These are phyloP conservation scores for Echinops telfairi DNA, from an alignment of 2,113 vertebrate species.

Conservation along the genomic window DNA sequence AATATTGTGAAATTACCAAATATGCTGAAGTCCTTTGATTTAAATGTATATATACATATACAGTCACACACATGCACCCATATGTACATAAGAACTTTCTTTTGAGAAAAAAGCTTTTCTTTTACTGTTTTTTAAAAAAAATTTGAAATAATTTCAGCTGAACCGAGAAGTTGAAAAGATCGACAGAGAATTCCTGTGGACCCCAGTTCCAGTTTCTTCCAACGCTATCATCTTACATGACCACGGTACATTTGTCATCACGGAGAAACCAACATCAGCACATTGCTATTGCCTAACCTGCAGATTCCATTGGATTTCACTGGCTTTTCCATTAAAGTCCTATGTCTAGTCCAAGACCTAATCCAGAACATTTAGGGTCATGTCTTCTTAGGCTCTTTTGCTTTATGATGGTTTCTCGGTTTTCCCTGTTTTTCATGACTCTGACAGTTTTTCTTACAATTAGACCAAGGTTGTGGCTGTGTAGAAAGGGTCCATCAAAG, in stretches of 20 bases:
- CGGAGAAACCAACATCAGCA: conserved; percentile 23
- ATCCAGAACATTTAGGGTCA: not conserved
- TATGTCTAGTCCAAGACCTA: not conserved
- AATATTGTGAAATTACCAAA: not conserved
- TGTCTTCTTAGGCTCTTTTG: not conserved
- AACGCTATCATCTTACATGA: not conserved
- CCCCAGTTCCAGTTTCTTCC: not conserved
- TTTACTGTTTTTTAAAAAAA: not conserved
- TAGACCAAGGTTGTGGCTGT: too few relatives aligned
- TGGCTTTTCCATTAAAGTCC: not conserved
- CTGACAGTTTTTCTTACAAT: too few relatives aligned
- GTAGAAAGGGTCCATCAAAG: too few relatives aligned
- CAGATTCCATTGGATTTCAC: not conserved
- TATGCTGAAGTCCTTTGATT: not conserved
- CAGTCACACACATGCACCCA: not conserved
- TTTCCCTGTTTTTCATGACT: not conserved
- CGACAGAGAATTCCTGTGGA: not conserved
- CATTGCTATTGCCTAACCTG: not conserved
- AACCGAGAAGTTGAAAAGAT: not conserved
- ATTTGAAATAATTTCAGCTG: conserved; percentile 48
- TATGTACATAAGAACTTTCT: not conserved
- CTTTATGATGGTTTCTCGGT: not conserved
- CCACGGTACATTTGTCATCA: not conserved
- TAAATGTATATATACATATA: not conserved
- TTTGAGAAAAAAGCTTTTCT: not conserved